Evolutionary conservation across 2,888 invertebrate genomes (phyloP), one percentile per base, ranked within the genome.

Genomic region (Harpagoxenus sublaevis): DNA sequence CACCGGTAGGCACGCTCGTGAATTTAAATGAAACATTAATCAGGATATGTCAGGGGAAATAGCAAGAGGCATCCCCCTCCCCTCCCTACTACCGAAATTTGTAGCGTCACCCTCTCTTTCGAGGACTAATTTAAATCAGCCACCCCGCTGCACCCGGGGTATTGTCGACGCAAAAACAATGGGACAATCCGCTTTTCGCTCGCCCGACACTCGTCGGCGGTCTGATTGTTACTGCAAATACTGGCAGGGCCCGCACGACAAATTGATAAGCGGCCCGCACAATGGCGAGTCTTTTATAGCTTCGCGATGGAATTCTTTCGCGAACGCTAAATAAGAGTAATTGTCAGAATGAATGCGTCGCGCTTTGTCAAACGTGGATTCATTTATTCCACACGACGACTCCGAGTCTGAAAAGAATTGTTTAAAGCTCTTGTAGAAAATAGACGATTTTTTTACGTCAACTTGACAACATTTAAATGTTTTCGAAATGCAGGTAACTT

Each of bases 1-100:
- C 60, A n/a, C 45, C 68, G 62, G 66, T 77, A 51, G 73, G 73
- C 70, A 55, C 51, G 78, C 42, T 62, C 62, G 84, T 78, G 86
- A 89, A 84, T 89, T 86, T 86, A 82, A 90, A 90, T 84, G 89
- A 89, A 88, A 89, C 86, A 85, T 89, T 89, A 87, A 89, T 89
- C 89, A 86, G 70, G 57, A 86, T 86, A 77, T 73, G 85, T 79
- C 83, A 60, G 55, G 89, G 84, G 88, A 88, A 85, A 86, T 70
- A 63, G 73, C 77, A 82, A 83, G 87, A 86, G 84, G 75, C 83
- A 55, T 74, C 71, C 71, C 85, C 65, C n/a, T 8, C 10, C 31
- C 4, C 12, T 84, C 73, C 35, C 23, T 23, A 8, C 55, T 28
- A 60, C 66, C 66, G 31, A 55, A 87, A 87, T 85, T 84, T 83